phyloP scores from a whole-genome alignment of 2,113 vertebrate genomes.

The Hemicordylus capensis region DNA sequence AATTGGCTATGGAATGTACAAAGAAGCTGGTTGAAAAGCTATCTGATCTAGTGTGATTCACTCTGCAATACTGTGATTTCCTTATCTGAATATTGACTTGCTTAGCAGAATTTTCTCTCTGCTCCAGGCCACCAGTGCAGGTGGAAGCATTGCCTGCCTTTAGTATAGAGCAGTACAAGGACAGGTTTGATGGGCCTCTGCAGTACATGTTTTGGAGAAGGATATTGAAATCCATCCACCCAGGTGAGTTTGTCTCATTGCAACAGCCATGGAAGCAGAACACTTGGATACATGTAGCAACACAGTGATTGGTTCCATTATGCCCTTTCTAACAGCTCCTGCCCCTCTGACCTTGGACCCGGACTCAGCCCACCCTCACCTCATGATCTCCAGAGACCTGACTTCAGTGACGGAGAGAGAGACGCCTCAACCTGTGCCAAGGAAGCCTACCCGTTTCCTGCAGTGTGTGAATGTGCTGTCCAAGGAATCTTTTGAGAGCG shows the following conservation, averaged over 20 bases:
- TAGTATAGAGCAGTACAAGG: conserved; percentile 67
- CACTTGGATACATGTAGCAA: rapidly evolving
- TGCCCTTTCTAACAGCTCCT: conserved; percentile 69
- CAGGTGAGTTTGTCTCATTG: conserved; percentile 65
- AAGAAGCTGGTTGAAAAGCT: neutral
- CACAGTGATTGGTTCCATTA: neutral
- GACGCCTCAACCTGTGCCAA: conserved; percentile 18
- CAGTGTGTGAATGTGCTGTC: conserved; percentile 85
- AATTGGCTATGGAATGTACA: neutral
- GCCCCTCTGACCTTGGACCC: conserved; percentile 80
- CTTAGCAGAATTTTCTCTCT: neutral
- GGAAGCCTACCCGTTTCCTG: conserved; percentile 74
- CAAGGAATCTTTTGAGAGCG: conserved; percentile 73
- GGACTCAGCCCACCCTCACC: conserved; percentile 83
- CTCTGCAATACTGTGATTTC: rapidly evolving
- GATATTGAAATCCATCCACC: conserved; percentile 79
- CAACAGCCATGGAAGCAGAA: neutral
- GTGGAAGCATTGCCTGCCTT: conserved; percentile 64
- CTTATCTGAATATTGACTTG: rapidly evolving
- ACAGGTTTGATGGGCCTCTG: conserved; percentile 77
- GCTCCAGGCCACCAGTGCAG: conserved; percentile 38
- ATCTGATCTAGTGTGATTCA: neutral
- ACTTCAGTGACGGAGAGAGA: conserved; percentile 76
- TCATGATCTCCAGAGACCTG: conserved; percentile 79
- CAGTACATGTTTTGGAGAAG: conserved; percentile 86